Evolutionary conservation across 2,888 invertebrate species (phyloP), one percentile per base, ranked within the genome.

Genomic region (Ethmia dodecea): DNA sequence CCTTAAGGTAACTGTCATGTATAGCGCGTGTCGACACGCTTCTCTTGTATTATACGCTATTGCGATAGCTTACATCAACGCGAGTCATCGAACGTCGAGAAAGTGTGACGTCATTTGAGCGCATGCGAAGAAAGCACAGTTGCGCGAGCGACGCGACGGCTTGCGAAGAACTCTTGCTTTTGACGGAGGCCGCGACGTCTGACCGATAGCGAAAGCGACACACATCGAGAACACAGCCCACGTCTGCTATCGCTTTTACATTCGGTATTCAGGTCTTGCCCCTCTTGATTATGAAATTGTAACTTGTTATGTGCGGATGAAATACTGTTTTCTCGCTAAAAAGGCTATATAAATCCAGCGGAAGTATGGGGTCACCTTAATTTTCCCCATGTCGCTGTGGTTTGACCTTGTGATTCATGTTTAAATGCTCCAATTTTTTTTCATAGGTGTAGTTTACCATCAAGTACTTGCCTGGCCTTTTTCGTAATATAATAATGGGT

Each of bases 181-280:
- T 79, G 69, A 62, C 53, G 54, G 78, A 72, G 84, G 84, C 62
- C 83, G 67, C 54, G 45, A 49, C 64, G 75, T 83, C 80, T 83
- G 77, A 58, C 43, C 69, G 84, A 84, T 80, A 84, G 84, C 78
- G 83, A 83, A 81, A 84, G 79, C 68, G 77, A 70, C 83, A 79
- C 64, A 76, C 79, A 76, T 74, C 49, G 59, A 51, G 65, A 65
- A 63, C 60, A 59, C 56, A 56, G n/a, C 22, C 22, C 58, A 58
- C 64, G 47, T 58, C 42, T 59, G 59, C 72, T 73, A 69, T 72
- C 68, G 66, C 72, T 78, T 73, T 74, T 79, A 68, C 65, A 73
- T 74, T 67, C 61, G 76, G 72, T 74, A 80, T 78, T 75, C 71
- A 72, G 74, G 74, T 72, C 72, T 72, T 60, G 66, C 18, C n/a